phyloP scores from a whole-genome alignment of 1,140 invertebrate species.

The Phenacoccus solenopsis region DNA sequence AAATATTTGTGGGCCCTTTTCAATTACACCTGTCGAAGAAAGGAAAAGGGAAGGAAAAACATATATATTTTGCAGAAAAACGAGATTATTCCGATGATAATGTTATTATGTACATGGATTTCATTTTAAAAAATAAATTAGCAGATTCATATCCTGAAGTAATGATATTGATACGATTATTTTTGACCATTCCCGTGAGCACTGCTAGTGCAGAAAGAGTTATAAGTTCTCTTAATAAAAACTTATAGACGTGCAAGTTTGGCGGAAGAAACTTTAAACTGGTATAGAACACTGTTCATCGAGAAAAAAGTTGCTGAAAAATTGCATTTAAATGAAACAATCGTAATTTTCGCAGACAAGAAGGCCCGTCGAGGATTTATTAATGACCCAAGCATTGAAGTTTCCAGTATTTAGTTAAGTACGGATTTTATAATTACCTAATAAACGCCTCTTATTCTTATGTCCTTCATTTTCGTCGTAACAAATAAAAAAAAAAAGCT shows the following conservation, averaged over 20 bases:
- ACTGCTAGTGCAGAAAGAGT: conserved; percentile 3
- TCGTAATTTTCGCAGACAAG: background rate
- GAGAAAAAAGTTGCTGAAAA: background rate
- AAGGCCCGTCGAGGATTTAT: background rate
- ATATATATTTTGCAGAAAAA: background rate
- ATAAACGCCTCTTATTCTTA: too few species aligned
- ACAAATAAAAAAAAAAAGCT: too few species aligned
- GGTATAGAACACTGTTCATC: background rate
- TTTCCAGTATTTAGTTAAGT: too few species aligned
- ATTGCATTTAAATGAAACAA: background rate
- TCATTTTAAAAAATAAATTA: background rate
- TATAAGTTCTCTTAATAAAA: background rate
- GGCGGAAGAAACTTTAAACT: background rate
- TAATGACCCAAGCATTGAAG: too few species aligned
- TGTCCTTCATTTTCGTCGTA: too few species aligned
- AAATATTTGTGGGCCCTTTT: too few species aligned
- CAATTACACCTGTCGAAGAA: too few species aligned
- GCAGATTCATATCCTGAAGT: background rate
- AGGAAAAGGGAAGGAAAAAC: too few species aligned
- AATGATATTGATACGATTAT: background rate
- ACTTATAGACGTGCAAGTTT: background rate
- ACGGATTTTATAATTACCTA: too few species aligned
- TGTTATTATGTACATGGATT: background rate
- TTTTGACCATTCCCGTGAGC: background rate
- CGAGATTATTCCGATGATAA: background rate